Percentiles rank a stretch among this genome's conserved stretches.
phyloP scores from a whole-genome alignment of 1,140 invertebrate genomes.

The Heliconius melpomene region DNA sequence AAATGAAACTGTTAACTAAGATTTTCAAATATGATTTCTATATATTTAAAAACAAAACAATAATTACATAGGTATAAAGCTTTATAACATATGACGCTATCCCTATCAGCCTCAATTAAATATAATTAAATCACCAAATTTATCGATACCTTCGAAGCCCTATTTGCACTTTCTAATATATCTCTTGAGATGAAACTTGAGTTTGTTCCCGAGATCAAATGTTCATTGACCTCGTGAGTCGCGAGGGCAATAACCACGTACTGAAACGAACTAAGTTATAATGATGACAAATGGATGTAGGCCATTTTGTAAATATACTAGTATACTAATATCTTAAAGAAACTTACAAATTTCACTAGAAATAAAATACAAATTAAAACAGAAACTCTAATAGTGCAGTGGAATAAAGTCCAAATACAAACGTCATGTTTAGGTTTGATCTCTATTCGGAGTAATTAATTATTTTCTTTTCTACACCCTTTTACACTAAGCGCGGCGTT shows the following conservation, averaged over 20 bases:
- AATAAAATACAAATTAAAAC: too few relatives aligned
- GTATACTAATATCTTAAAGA: neutral
- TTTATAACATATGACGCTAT: too few relatives aligned
- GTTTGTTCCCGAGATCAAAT: constrained; percentile 19
- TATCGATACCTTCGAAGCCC: neutral
- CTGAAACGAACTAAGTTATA: neutral
- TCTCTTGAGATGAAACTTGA: constrained; percentile 15
- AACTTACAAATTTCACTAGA: neutral
- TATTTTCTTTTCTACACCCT: too few relatives aligned
- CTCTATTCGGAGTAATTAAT: too few relatives aligned
- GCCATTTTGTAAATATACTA: neutral
- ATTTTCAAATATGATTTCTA: too few relatives aligned
- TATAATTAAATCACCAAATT: neutral
- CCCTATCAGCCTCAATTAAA: neutral
- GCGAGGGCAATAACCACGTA: constrained; percentile 22
- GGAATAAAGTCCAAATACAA: too few relatives aligned
- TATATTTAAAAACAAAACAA: too few relatives aligned
- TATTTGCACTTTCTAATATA: constrained; percentile 5
- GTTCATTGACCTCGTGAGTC: constrained; percentile 18
- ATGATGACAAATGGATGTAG: neutral
- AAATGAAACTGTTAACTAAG: too few relatives aligned
- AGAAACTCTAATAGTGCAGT: too few relatives aligned
- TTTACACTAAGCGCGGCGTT: too few relatives aligned
- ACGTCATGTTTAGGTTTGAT: too few relatives aligned
- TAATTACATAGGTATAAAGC: too few relatives aligned